Base-by-base conservation (phyloP, 2,888 invertebrate species). In the Diloba caeruleocephala region DNA sequence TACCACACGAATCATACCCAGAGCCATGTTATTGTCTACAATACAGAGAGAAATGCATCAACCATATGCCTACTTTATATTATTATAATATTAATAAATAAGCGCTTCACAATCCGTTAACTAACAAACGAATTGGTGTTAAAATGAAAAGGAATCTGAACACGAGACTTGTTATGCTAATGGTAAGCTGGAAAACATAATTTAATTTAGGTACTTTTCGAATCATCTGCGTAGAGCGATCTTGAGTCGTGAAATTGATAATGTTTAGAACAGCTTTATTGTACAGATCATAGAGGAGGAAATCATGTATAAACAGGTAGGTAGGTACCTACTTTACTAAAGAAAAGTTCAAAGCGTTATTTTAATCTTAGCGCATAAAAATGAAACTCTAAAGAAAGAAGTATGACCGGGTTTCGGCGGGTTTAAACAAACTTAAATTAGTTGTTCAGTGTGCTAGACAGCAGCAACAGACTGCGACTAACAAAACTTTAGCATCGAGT, bases 381-480 rank as follows among this genome's bases (percentile, higher is more conserved):
- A 39, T 28, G 13, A 25, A 62, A 39, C 23, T 15, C 26, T 28
- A 29, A n/a, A 34, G 37, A 34, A 53, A 45, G 31, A 46, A 29
- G 19, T 13, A 44, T 43, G 44, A 53, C 49, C 32, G 12, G 36
- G 32, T 54, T 25, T n/a, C 15, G 45, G 36, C 34, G 25, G 50
- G 41, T 32, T 15, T 38, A 37, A 70, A 52, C 54, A 50, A 65
- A 62, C 39, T 70, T 70, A 70, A 70, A 70, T 62, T 66, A 59
- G 71, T 62, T 66, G 58, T 51, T 43, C 51, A 61, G 46, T 58
- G 70, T 51, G 43, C 37, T 44, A 43, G 69, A 42, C 45, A 48
- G 46, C 46, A 53, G 41, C 42, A 32, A 44, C 49, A 50, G 41
- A 29, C 58, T 26, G 46, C 43, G 49, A 52, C 45, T 23, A 65